These are phyloP conservation scores for Mesitornis unicolor DNA, from an alignment of 2,113 vertebrate genomes.

Conservation along the genomic window DNA sequence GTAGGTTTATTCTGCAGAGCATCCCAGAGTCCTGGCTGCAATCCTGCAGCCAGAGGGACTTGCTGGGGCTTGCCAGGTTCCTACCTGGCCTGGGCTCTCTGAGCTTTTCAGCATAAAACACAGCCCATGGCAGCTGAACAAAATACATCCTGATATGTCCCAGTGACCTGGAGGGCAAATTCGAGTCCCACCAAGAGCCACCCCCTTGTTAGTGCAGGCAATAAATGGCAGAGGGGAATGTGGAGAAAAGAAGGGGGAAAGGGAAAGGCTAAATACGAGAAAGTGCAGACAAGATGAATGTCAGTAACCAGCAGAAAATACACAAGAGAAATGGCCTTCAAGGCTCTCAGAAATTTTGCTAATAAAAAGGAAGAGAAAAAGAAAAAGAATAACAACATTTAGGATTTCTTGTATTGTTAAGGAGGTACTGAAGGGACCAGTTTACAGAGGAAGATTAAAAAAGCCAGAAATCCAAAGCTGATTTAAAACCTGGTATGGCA, in stretches of 20 bases:
- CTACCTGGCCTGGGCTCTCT: not conserved
- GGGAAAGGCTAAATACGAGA: not conserved
- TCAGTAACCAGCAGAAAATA: not conserved
- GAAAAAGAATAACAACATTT: not conserved
- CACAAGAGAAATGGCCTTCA: not conserved
- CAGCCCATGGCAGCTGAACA: not conserved
- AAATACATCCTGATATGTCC: not conserved
- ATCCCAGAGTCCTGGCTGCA: not conserved
- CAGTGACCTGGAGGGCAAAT: not conserved
- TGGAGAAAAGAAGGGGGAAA: not conserved
- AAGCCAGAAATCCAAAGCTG: not conserved
- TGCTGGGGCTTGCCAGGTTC: not conserved
- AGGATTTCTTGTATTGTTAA: not conserved
- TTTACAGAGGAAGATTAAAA: not conserved
- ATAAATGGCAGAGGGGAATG: not conserved
- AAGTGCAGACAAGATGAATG: not conserved
- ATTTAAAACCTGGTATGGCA: not conserved
- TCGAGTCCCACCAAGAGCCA: not conserved
- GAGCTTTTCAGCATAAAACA: not conserved
- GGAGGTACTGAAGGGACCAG: not conserved
- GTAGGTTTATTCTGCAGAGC: not conserved
- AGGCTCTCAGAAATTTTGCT: not conserved
- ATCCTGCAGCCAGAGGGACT: not conserved
- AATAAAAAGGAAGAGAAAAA: not conserved
- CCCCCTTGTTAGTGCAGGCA: accelerated